These are phyloP conservation scores for Ectemnius lituratus DNA, from an alignment of 2,888 invertebrate species.

Conservation along the genomic window DNA sequence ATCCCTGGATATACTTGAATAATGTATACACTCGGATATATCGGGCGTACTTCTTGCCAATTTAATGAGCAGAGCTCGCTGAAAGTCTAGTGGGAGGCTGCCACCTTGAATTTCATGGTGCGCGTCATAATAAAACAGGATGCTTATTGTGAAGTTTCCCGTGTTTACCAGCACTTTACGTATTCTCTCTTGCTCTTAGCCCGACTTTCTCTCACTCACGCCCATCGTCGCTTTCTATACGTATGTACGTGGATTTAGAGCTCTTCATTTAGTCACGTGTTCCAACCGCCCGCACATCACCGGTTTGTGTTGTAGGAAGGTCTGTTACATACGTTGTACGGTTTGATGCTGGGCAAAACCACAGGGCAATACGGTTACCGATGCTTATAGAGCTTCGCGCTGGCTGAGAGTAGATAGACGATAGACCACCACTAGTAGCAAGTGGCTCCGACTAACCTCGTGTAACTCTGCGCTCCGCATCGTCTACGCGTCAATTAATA, in stretches of 20 bases:
- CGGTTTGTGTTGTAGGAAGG: conserved; percentile 35
- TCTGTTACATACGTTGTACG: conserved; percentile 15
- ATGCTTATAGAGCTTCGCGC: conserved; percentile 28
- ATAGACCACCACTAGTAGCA: not conserved
- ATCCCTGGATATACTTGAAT: conserved; percentile 42
- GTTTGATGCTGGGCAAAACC: conserved; percentile 10
- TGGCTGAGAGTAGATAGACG: conserved; percentile 6
- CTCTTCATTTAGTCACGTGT: conserved; percentile 45
- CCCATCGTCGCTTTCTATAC: too few relatives aligned
- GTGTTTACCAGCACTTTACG: not conserved
- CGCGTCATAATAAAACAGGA: conserved; percentile 46
- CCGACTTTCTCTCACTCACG: conserved; percentile 9
- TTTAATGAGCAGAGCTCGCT: conserved; percentile 40
- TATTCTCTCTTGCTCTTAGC: conserved; percentile 1
- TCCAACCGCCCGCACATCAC: conserved; percentile 27
- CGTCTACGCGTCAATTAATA: not conserved
- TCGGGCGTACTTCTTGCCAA: conserved; percentile 37
- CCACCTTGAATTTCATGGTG: conserved; percentile 40
- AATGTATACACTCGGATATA: conserved; percentile 45
- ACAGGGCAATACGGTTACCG: conserved; percentile 3
- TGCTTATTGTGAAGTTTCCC: conserved; percentile 32
- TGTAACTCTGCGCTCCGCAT: too few relatives aligned
- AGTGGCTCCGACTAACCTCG: too few relatives aligned
- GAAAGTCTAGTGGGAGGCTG: conserved; percentile 2
- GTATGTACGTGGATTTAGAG: conserved; percentile 19